Percentiles rank a stretch among this genome's conserved stretches.
phyloP scores from a whole-genome alignment of 2,797 vertebrate species.

The Amblyraja radiata region DNA sequence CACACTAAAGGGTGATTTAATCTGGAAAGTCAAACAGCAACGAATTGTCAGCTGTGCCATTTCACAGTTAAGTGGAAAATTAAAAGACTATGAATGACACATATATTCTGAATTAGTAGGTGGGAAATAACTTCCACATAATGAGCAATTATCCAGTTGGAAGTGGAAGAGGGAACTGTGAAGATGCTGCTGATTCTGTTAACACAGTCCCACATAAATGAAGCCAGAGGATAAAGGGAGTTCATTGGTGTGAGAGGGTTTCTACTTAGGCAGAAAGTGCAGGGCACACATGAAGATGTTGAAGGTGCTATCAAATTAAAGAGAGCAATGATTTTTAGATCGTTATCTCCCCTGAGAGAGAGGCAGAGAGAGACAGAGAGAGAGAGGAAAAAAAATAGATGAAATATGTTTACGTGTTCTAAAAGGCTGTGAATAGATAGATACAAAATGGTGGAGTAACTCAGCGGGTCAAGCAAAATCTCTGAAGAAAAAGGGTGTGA shows the following conservation, averaged over 20 bases:
- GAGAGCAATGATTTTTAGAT: constrained; percentile 25
- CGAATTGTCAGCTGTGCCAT: background rate
- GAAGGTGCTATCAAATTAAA: background rate
- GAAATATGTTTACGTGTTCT: background rate
- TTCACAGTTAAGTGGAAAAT: constrained; percentile 35
- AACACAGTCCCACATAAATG: background rate
- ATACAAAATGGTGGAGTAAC: no score
- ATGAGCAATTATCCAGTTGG: constrained; percentile 26
- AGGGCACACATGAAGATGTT: background rate
- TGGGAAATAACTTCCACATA: constrained; percentile 8
- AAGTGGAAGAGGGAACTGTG: background rate
- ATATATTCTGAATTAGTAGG: constrained; percentile 9
- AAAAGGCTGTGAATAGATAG: background rate
- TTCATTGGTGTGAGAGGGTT: background rate
- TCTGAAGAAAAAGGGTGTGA: no score
- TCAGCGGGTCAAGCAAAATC: no score
- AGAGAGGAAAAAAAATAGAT: background rate
- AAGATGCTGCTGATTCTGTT: background rate
- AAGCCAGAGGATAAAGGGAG: background rate
- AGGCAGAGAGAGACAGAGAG: no score
- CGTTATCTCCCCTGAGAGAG: background rate
- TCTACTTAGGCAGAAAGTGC: background rate
- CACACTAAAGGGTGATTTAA: background rate
- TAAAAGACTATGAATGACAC: constrained; percentile 17
- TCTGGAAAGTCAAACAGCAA: background rate